Evolutionary conservation across 2,888 invertebrate species (phyloP), one percentile per base, ranked within the genome.

Genomic region (Iphiclides podalirius): DNA sequence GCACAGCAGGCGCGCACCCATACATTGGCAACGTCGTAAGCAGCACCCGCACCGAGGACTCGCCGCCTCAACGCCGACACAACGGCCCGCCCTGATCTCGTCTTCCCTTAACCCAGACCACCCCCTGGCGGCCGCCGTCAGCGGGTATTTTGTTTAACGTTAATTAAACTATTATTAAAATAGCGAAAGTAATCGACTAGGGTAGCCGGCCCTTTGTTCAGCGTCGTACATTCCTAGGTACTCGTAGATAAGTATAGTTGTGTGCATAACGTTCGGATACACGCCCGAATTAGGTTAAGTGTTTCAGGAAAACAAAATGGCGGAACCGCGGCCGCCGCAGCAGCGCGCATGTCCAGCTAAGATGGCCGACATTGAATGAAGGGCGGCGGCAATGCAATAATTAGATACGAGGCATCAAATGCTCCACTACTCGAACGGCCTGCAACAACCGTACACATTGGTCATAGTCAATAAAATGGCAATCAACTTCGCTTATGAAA

Each of bases 401-500:
- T 78, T 76, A 66, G 64, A 74, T 74, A 70, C 53, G 57, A 60
- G 66, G 78, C 85, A 83, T 86, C 59, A 72, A 72, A 84, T 84
- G 85, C 79, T 61, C 67, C 16, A 23, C n/a, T 23, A 16, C 26
- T 15, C 9, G 20, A 33, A 23, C 47, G 36, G 44, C 38, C 67
- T 63, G 67, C 68, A 64, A 61, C 60, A 77, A 78, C 75, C 76
- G 72, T 75, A 79, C 84, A 82, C 82, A 81, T 81, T 82, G 77
- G 66, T 78, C 76, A 79, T 82, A 80, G 85, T 86, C 84, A 85
- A 84, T 84, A 82, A 81, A 56, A 77, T 82, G 80, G 80, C 83
- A 80, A 84, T 85, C 77, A 80, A 87, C 85, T 85, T 87, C 86
- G 86, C 87, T 88, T 88, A 88, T 87, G 87, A 87, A 87, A 79